A percentile compares a stretch with the other conserved stretches of the same genome.
Evolutionary conservation across 2,797 vertebrate genomes (phyloP).

Genomic region (Microtus obscurus): DNA sequence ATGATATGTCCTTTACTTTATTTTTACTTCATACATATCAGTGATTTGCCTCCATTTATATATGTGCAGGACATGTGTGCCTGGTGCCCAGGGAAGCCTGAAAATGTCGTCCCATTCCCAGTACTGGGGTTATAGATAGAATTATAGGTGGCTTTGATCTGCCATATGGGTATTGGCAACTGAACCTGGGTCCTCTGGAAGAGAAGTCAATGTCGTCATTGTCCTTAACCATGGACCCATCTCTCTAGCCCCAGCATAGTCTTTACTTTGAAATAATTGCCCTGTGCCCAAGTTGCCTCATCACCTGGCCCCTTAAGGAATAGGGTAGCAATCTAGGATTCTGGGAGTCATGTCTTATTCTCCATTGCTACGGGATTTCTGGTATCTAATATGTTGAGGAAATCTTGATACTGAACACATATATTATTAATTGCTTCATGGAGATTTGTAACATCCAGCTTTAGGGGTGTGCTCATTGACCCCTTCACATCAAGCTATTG

Average conservation of each 20-base stretch:
- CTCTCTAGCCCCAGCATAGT: background rate
- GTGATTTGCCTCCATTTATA: no score
- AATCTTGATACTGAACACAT: slow-evolving; percentile 33
- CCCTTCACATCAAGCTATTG: background rate
- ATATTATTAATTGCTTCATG: background rate
- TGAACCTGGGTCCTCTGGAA: background rate
- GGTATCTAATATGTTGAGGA: background rate
- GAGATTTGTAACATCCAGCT: background rate
- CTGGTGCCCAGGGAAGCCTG: background rate
- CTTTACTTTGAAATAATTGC: background rate
- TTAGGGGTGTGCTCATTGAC: background rate
- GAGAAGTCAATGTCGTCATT: background rate
- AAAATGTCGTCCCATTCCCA: background rate
- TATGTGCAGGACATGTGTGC: background rate
- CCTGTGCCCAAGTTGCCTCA: background rate
- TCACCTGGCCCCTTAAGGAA: background rate
- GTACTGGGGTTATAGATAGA: background rate
- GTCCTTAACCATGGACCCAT: background rate
- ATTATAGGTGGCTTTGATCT: background rate
- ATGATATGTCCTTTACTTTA: background rate
- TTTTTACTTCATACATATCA: background rate
- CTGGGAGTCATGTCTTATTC: background rate
- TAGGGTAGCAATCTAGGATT: background rate
- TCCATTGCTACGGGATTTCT: background rate
- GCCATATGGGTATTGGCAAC: background rate